These are phyloP conservation scores for Anniella stebbinsi DNA, from an alignment of 2,797 vertebrate species.

Conservation along the genomic window DNA sequence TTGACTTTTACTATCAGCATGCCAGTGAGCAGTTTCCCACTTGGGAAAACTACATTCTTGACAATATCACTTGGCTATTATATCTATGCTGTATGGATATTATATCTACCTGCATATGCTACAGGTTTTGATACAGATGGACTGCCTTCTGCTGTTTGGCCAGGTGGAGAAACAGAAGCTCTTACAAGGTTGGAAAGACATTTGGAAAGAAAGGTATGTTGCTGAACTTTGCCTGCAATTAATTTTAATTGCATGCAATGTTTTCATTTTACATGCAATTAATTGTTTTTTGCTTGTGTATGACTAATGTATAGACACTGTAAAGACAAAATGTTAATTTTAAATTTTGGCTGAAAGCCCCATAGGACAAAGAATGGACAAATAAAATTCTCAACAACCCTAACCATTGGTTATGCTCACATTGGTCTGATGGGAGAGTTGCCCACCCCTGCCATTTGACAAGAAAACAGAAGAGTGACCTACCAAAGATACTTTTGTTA, in stretches of 20 bases:
- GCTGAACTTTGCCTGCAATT: not conserved
- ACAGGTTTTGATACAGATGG: conserved; percentile 95
- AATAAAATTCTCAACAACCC: too few relatives aligned
- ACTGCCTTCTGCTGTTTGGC: conserved; percentile 91
- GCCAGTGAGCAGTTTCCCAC: not conserved
- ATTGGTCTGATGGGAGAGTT: too few relatives aligned
- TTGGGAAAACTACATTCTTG: not conserved
- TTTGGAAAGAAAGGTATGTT: conserved; percentile 91
- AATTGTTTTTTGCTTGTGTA: too few relatives aligned
- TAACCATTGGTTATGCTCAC: too few relatives aligned
- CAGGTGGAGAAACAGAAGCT: conserved; percentile 95
- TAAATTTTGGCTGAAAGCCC: not conserved
- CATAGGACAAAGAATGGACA: too few relatives aligned
- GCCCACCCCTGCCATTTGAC: too few relatives aligned
- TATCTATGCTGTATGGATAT: too few relatives aligned
- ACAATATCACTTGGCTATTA: not conserved
- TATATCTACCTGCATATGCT: too few relatives aligned
- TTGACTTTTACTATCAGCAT: not conserved
- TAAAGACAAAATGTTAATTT: not conserved
- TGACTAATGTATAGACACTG: not conserved
- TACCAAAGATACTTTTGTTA: not conserved
- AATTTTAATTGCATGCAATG: not conserved
- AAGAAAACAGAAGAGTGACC: not conserved
- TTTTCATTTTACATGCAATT: not conserved
- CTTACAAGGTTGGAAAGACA: conserved; percentile 93